Percentiles rank a stretch among this genome's conserved stretches.
Evolutionary conservation across 1,140 invertebrate genomes (phyloP).

Genomic region (Ceratina australensis): DNA sequence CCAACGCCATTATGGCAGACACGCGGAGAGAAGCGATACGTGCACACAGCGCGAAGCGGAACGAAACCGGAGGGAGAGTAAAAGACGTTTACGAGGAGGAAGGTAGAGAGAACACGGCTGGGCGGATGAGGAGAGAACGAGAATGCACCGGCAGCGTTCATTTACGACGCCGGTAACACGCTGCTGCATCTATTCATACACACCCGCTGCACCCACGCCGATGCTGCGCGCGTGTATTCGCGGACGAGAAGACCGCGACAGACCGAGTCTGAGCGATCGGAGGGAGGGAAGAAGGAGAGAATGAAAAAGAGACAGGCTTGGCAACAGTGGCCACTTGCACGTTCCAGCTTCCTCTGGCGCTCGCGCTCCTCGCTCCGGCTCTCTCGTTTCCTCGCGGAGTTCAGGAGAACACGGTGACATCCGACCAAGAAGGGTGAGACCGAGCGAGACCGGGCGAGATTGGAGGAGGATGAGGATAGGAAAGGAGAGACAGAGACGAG

Average conservation of each 20-base stretch:
- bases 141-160: conserved; percentile 56
- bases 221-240: conserved; percentile 51
- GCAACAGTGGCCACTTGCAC: conserved; percentile 69
- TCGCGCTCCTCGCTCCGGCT: neutral
- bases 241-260: conserved; percentile 38
- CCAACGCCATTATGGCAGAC: conserved; percentile 68
- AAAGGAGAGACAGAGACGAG: conserved; percentile 44
- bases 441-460: conserved; percentile 74
- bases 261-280: conserved; percentile 19
- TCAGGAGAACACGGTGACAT: conserved; percentile 36
- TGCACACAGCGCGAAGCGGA: conserved; percentile 36
- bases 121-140: conserved; percentile 39
- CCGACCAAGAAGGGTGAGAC: conserved; percentile 45
- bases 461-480: conserved; percentile 60
- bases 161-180: conserved; percentile 59
- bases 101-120: conserved; percentile 10
- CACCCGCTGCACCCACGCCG: conserved; percentile 52
- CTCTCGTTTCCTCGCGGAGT: conserved; percentile 13
- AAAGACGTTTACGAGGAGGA: conserved; percentile 38
- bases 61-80: conserved; percentile 43
- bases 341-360: conserved; percentile 23
- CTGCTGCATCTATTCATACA: conserved; percentile 66
- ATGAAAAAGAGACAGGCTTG: conserved; percentile 60
- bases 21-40: conserved; percentile 53
- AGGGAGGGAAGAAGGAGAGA: neutral